Evolutionary conservation across 2,888 invertebrate species (phyloP), one percentile per base, ranked within the genome.

Genomic region (Acleris sparsana): DNA sequence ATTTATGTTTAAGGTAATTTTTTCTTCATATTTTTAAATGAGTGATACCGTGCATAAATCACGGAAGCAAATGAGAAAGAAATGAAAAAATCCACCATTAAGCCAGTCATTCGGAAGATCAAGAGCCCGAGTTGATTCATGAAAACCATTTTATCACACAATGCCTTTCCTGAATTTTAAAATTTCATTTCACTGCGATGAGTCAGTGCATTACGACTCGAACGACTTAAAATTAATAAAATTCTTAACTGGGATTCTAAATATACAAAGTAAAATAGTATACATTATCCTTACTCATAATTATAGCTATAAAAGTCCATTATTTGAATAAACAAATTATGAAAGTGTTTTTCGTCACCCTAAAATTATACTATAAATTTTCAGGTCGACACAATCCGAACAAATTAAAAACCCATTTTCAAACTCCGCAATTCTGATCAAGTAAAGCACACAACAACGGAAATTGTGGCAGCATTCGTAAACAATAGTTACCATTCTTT

Each of bases 61-160:
- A 86, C 78, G 76, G 68, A 80, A 71, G 83, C 74, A 87, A 88
- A 88, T 86, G 85, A 86, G 80, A 77, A 78, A 72, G 79, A 78
- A 78, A 76, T 78, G 80, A 83, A 84, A 85, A 85, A 85, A 85
- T 82, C 76, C 77, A 79, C 80, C 81, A 87, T 89, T 87, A 84
- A 80, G 76, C 76, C 88, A 87, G 83, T 81, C 83, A 80, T 79
- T 78, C 69, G 88, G 85, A 89, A 89, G 86, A 88, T 86, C 88
- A 86, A 80, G 80, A 80, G 79, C 75, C 71, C 72, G 76, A 71
- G 72, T 77, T 85, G 87, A 88, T 84, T 87, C 83, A 87, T 85
- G 76, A 75, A 70, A 73, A 73, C 80, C 83, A 84, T 85, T 84
- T 84, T 75, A 80, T 78, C 81, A 71, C 71, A 70, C 74, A 67